Evolutionary conservation across 1,140 invertebrate species (phyloP), one percentile per base, ranked within the genome.

Genomic region (Oscheius sp.): DNA sequence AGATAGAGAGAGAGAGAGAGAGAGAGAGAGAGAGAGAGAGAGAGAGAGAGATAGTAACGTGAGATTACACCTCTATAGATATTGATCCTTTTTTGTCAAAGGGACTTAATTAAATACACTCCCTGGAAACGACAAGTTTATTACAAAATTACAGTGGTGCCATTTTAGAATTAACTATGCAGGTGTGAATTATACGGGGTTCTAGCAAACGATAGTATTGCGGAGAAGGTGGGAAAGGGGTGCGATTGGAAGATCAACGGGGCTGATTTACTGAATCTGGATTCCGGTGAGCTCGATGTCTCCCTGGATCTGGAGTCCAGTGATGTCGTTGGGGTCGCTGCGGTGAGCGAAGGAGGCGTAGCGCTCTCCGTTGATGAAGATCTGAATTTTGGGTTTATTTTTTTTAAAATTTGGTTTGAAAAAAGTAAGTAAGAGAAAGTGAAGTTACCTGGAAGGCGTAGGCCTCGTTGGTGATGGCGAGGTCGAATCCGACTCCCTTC

Each of bases 271-370:
- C 34, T 75, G 68, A 55, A 80, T 79, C 36, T 81, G 79, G 49
- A 76, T 79, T 52, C 79, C 79, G 67, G 79, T 77, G 28, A 84
- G 38, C 42, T 83, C 81, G 63, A 82, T 45, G 58, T 83, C 82
- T 65, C 81, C 81, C 26, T 73, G 68, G 66, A 83, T 84, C 67
- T 83, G 82, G n/a, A 83, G 76, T 4, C 82, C 82, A 49, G 70
- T 55, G 49, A 83, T 83, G 68, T 84, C 82, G 59, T 77, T 69
- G 7, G 81, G 81, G 46, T 83, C 82, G 35, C 64, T 61, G 31
- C 81, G 81, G 52, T 83, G 81, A 45, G 82, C 81, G 77, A 80
- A 83, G 35, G 80, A 77, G 59, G 63, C 52, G 68, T 78, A 83
- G n/a, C 76, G 79, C 46, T 83, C 77, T 35, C 77, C 82, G 49